Base-by-base conservation (phyloP, 2,113 vertebrate species). In the Origma solitaria region DNA sequence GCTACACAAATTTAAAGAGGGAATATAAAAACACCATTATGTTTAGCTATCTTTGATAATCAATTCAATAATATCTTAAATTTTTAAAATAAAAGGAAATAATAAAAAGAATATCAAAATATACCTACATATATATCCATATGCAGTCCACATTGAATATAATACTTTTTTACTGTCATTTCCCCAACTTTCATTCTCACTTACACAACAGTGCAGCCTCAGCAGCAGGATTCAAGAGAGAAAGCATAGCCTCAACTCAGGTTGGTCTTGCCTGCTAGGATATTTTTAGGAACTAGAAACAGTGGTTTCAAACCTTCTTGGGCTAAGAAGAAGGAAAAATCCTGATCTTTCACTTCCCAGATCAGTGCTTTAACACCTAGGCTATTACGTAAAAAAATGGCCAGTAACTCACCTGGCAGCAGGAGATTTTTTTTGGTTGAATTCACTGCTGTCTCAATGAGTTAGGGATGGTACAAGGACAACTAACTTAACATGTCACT, bases 391-490 rank as follows among this genome's bases (percentile, higher is more conserved):
- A 71, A 88, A 86, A 81, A 92, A 81, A 85, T 1, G 10, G 50
- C 45, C 71, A 77, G 71, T 56, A 95, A 61, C n/a, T 68, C 87
- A 90, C 76, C 79, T 88, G 54, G 88, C 82, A 94, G 82, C 71
- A 90, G 68, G 62, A 93, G 71, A 57, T 4, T 69, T 87, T 72
- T 95, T 92, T 90, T 88, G 62, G 62, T 80, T 66, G 75, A 92
- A 50, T 69, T 97, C 90, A 73, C 70, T 73, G 54, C 85, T 94
- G 90, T 94, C 96, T 95, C 80, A 65, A 20, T 15, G 50, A 90
- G 51, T 95, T 92, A 95, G 54, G 50, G 62, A 70, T 70, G 13
- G 49, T 66, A 86, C 23, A 33, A 82, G 35, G 68, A 93, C 58
- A 80, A 38, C 38, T 53, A 86, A 83, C 45, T 72, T 65, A 80